These are phyloP conservation scores for Pogonognathellus flavescens DNA, from an alignment of 1,140 invertebrate genomes.

Conservation along the genomic window DNA sequence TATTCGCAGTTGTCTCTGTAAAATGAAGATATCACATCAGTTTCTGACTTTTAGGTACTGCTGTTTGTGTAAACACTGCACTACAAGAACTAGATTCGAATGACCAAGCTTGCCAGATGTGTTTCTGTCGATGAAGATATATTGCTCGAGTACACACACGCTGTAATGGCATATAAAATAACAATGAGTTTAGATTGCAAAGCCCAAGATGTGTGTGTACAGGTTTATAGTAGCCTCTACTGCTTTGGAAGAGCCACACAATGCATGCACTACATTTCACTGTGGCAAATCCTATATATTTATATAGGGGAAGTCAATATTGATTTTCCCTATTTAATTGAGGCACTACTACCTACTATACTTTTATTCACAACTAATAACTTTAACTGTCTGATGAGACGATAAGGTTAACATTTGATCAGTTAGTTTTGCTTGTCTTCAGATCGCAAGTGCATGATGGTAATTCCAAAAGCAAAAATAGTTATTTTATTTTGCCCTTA, in stretches of 20 bases:
- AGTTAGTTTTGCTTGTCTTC: too few relatives aligned
- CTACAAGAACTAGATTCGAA: background rate
- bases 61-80: background rate
- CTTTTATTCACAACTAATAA: too few relatives aligned
- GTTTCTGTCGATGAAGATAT: constrained; percentile 33
- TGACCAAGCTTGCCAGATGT: background rate
- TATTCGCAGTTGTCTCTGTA: background rate
- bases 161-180: constrained; percentile 37
- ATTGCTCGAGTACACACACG: background rate
- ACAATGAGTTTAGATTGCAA: constrained; percentile 8
- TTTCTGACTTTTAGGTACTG: background rate
- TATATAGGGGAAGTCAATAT: too few relatives aligned
- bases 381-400: too few relatives aligned
- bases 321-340: too few relatives aligned
- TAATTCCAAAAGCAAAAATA: too few relatives aligned
- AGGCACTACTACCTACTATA: too few relatives aligned
- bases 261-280: constrained; percentile 2
- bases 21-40: constrained; percentile 22
- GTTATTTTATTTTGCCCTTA: too few relatives aligned
- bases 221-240: background rate
- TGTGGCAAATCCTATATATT: background rate
- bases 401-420: too few relatives aligned
- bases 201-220: background rate
- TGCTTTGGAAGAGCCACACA: background rate
- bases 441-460: too few relatives aligned